Conservation (phyloP, 1,140 invertebrate genomes). For the Leptopilina boulardi region DNA sequence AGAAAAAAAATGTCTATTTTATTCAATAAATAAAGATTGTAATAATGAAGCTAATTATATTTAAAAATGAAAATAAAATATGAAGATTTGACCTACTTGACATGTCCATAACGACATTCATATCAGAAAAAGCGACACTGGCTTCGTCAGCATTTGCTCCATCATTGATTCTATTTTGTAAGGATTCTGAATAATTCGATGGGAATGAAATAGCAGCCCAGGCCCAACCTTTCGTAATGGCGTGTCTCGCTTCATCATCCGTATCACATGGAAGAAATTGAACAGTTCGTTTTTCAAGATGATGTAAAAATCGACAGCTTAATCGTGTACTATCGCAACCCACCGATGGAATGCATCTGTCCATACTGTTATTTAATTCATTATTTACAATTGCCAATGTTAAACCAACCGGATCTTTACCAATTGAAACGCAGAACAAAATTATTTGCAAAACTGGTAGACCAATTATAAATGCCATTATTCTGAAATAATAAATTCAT, state of each 20-base stretch:
- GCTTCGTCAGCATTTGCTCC: constrained; percentile 82
- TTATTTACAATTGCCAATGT: constrained; percentile 91
- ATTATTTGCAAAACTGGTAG: constrained; percentile 95
- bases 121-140: constrained; percentile 83
- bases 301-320: constrained; percentile 86
- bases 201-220: constrained; percentile 91
- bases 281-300: constrained; percentile 80
- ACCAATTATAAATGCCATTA: constrained; percentile 93
- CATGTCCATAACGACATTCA: constrained; percentile 90
- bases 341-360: constrained; percentile 69
- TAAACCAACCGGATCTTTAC: constrained; percentile 90
- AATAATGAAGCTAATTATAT: too few species aligned
- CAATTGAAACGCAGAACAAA: constrained; percentile 95
- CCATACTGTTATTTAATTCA: constrained; percentile 81
- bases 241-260: constrained; percentile 79
- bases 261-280: constrained; percentile 76
- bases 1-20: too few species aligned
- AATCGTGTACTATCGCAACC: constrained; percentile 82
- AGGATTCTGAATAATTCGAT: constrained; percentile 87
- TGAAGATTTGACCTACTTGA: constrained; percentile 83
- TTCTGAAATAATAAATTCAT: constrained; percentile 74
- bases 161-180: constrained; percentile 83
- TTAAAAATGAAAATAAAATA: too few species aligned
- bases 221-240: constrained; percentile 84
- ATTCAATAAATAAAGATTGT: too few species aligned